Evolutionary conservation across 2,888 invertebrate genomes (phyloP), one percentile per base, ranked within the genome.

Genomic region (Aleiodes testaceus): DNA sequence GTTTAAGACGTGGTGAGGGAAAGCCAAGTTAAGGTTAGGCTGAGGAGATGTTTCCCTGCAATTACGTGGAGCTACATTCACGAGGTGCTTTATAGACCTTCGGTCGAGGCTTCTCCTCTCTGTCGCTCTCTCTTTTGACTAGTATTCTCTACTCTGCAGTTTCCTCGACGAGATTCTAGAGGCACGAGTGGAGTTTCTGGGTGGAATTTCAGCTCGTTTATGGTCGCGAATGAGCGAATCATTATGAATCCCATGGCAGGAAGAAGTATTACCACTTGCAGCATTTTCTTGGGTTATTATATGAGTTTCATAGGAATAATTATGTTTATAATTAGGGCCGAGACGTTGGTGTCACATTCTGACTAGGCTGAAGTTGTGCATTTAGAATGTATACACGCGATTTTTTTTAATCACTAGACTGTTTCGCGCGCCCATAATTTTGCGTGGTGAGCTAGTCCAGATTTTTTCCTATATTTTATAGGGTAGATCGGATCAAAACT

Each of bases 11-110:
- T 76, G 75, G 75, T 77, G 75, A 74, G 74, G 70, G 69, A 69
- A 36, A 70, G 73, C 72, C 73, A 72, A 78, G 77, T 78, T 79
- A 76, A 79, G 77, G 78, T 74, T 77, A 75, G 74, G 70, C 45
- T 69, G 49, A 16, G 70, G 73, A 77, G 77, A 79, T 78, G 78
- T 79, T 79, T 79, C 77, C 79, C 77, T 76, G 77, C 78, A 79
- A 81, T 81, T 80, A 81, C 79, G 76, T 73, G 75, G 75, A 78
- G 76, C 77, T 78, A 74, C 76, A 78, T 77, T 74, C 78, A 77
- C 78, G 74, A 72, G 78, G 71, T 80, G 77, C 75, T 80, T 79
- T 79, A 79, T 78, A 77, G 79, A 79, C 77, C 75, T 74, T 70
- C 72, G 72, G 73, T 79, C 73, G 72, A 61, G 72, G 75, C 68